phyloP scores from a whole-genome alignment of 2,113 vertebrate species.

The Corythornis madagascariensis region DNA sequence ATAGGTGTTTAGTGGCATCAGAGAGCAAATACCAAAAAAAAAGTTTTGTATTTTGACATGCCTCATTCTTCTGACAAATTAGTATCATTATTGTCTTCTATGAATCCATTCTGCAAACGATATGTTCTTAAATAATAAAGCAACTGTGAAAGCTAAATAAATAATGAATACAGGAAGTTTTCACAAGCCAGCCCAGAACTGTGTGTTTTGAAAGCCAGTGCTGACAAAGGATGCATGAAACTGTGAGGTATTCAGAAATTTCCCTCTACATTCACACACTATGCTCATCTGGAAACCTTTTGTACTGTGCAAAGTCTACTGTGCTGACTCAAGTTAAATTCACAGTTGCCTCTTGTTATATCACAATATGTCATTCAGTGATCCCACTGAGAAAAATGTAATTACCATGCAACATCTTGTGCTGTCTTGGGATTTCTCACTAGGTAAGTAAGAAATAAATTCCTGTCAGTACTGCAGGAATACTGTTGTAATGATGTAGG shows the following conservation, averaged over 20 bases:
- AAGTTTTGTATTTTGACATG: background rate
- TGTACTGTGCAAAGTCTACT: background rate
- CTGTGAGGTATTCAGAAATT: background rate
- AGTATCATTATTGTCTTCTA: background rate
- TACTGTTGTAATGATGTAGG: background rate
- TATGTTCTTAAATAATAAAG: background rate
- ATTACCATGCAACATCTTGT: slow-evolving; percentile 47
- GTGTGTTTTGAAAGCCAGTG: background rate
- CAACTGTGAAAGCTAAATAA: background rate
- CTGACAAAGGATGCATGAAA: background rate
- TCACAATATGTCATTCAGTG: slow-evolving; percentile 49
- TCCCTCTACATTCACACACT: background rate
- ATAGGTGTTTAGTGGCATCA: background rate
- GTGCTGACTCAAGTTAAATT: slow-evolving; percentile 37
- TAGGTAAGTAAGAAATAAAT: slow-evolving; percentile 51
- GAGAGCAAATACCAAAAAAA: background rate
- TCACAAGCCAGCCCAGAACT: background rate
- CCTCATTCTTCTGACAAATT: background rate
- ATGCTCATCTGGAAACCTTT: background rate
- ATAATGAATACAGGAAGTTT: background rate
- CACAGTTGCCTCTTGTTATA: slow-evolving; percentile 53
- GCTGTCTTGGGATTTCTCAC: slow-evolving; percentile 38
- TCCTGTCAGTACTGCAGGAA: slow-evolving; percentile 25
- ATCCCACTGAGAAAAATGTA: slow-evolving; percentile 44
- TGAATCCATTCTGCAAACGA: background rate